Evolutionary conservation across 2,888 invertebrate genomes (phyloP), one percentile per base, ranked within the genome.

Genomic region (Tiphia femorata): DNA sequence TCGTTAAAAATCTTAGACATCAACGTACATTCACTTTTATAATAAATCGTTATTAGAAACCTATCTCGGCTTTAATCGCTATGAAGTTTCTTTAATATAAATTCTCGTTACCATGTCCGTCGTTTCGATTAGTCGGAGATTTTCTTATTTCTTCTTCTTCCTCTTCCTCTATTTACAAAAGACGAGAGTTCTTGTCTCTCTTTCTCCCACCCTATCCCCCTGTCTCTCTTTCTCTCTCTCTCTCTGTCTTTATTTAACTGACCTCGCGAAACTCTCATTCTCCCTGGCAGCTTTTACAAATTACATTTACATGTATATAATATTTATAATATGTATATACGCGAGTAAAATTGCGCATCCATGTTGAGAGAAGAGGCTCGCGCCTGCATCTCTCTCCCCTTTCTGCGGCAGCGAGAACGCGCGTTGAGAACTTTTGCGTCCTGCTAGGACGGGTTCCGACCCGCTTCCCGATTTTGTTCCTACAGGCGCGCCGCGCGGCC

Each of bases 21-120:
- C 81, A 81, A 81, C 81, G 77, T 81, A 81, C 81, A 81, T 81
- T 78, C 79, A 81, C 72, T 76, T 79, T 77, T 77, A 80, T 81
- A 76, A 80, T 80, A 81, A 81, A 80, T 79, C 68, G 79, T 80
- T 78, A 81, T 80, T 78, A 77, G 79, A 81, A 81, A 81, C 78
- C 79, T 81, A 81, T 81, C 73, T 77, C 76, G 68, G n/a, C n/a
- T n/a, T 78, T 58, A 80, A 70, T 76, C 78, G 75, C 76, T 79
- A 80, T 79, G 74, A 73, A 73, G n/a, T n/a, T n/a, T n/a, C n/a
- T 76, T 77, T 77, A 76, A 77, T 79, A 77, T 79, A 78, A 74
- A 79, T 70, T 64, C n/a, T 76, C 64, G 67, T 70, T n/a, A n/a
- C n/a, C n/a, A n/a, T n/a, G n/a, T n/a, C n/a, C n/a, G n/a, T n/a